Evolutionary conservation across 2,888 invertebrate species (phyloP).

Genomic region (Alcis repandata): DNA sequence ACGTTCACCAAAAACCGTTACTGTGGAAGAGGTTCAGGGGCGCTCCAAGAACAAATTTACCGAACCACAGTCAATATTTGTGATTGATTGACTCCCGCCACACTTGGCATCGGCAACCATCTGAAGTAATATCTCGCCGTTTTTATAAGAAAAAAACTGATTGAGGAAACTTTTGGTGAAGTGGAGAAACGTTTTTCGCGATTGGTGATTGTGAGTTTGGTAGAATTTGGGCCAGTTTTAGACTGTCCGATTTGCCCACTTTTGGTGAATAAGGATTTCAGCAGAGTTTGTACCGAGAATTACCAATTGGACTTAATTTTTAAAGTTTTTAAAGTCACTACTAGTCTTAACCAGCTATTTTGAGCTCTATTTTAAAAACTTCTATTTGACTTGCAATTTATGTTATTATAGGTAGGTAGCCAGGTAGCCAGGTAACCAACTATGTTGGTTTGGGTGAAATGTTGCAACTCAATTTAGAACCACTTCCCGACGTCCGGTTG

Average conservation of each 20-base stretch:
- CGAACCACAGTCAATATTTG: slow-evolving; percentile 38
- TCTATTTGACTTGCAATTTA: too few species aligned
- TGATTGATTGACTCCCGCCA: slow-evolving; percentile 46
- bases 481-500: too few species aligned
- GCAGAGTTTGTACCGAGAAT: too few species aligned
- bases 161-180: slow-evolving; percentile 24
- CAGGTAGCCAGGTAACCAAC: too few species aligned
- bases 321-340: too few species aligned
- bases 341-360: too few species aligned
- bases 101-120: slow-evolving; percentile 33
- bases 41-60: slow-evolving; percentile 34
- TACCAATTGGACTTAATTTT: too few species aligned
- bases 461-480: too few species aligned
- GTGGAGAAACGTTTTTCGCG: slow-evolving; percentile 21
- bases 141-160: slow-evolving; percentile 30
- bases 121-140: slow-evolving; percentile 32
- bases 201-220: slow-evolving; percentile 25
- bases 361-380: too few species aligned
- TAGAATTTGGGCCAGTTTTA: slow-evolving; percentile 2
- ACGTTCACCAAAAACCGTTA: slow-evolving; percentile 12
- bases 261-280: too few species aligned
- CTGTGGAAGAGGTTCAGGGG: slow-evolving; percentile 10
- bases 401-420: too few species aligned
- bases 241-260: not conserved
- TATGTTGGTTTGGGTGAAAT: too few species aligned